These are phyloP conservation scores for Dryobates pubescens DNA, from an alignment of 2,797 vertebrate genomes.

Conservation along the genomic window DNA sequence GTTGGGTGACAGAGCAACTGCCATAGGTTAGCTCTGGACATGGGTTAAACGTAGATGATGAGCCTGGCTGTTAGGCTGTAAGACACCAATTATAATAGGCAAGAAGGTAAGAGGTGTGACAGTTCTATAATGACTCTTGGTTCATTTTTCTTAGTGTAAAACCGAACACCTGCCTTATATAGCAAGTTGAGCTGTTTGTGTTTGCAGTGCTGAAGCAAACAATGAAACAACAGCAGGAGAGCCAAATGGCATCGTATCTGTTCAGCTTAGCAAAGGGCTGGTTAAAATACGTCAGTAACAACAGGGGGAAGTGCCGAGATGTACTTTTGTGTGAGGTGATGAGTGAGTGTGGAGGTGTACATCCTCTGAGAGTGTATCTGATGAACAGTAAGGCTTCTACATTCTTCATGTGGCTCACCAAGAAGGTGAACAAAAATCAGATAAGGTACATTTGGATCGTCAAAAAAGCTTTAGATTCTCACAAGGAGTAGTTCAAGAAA, in stretches of 20 bases:
- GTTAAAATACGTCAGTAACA: neutral
- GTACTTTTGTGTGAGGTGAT: constrained; percentile 4
- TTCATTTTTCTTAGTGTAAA: constrained; percentile 27
- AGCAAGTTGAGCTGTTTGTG: neutral
- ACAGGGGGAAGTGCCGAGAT: neutral
- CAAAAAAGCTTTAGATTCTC: neutral
- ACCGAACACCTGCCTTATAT: constrained; percentile 1
- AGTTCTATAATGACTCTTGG: neutral
- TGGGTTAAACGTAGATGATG: neutral
- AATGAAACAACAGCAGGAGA: neutral
- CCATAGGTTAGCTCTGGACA: neutral
- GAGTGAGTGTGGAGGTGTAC: constrained; percentile 14
- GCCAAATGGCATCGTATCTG: constrained; percentile 15
- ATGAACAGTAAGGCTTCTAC: neutral
- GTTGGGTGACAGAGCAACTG: too few species aligned
- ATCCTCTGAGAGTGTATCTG: neutral
- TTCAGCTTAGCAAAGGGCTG: neutral
- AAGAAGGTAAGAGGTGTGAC: neutral
- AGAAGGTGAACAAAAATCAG: neutral
- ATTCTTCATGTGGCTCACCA: neutral
- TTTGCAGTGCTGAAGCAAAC: neutral
- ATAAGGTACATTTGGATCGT: neutral
- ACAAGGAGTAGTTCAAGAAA: neutral
- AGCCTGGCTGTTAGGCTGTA: neutral
- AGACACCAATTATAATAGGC: neutral